These are phyloP conservation scores for Betta splendens DNA, from an alignment of 2,797 vertebrate species.

Conservation along the genomic window DNA sequence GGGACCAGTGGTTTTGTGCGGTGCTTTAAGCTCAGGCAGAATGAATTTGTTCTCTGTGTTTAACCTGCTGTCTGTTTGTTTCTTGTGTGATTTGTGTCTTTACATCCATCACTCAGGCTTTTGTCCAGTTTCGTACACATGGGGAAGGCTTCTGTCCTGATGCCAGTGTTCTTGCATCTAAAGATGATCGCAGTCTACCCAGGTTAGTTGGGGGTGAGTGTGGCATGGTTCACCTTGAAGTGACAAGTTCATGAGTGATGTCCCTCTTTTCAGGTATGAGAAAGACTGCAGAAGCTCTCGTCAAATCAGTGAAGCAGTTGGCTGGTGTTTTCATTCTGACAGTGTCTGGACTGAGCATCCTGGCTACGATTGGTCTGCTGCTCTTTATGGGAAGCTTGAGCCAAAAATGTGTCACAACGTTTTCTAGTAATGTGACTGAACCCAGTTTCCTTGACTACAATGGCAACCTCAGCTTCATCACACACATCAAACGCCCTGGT, in stretches of 20 bases:
- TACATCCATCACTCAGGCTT: conserved; percentile 69
- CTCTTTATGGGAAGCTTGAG: conserved; percentile 89
- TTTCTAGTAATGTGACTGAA: background rate
- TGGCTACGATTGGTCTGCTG: conserved; percentile 86
- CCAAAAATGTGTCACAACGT: conserved; percentile 85
- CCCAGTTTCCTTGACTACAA: too few relatives aligned
- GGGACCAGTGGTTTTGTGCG: too few relatives aligned
- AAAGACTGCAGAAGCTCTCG: conserved; percentile 86
- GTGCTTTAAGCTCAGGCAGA: too few relatives aligned
- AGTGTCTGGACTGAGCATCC: conserved; percentile 84
- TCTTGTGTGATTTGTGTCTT: background rate
- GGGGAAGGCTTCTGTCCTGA: conserved; percentile 86
- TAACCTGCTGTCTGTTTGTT: background rate
- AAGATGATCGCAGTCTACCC: conserved; percentile 92
- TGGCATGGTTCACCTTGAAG: background rate
- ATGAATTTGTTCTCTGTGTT: too few relatives aligned
- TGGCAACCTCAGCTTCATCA: conserved; percentile 73
- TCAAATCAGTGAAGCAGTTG: conserved; percentile 90
- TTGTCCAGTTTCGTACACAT: conserved; percentile 85
- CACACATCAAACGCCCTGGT: conserved; percentile 79
- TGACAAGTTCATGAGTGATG: background rate
- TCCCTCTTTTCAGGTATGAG: conserved; percentile 83
- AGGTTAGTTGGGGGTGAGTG: conserved; percentile 74
- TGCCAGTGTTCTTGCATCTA: conserved; percentile 86
- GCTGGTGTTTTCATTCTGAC: conserved; percentile 86